Conservation (phyloP, 1,140 invertebrate species). For the Coelopa frigida region DNA sequence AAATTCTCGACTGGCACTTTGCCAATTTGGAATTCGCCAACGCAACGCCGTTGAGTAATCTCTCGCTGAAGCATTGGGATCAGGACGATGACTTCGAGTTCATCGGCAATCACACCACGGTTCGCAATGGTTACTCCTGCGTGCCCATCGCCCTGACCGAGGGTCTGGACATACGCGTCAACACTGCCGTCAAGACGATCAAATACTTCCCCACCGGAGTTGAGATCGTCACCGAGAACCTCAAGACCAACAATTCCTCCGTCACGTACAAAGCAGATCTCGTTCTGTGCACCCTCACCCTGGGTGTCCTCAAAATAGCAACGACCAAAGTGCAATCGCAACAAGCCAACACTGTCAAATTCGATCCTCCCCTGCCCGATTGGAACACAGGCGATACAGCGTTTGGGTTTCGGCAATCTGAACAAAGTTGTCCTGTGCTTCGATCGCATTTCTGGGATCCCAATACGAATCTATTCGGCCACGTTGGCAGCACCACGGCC, state of each 20-base stretch:
- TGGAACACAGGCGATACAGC: conserved; percentile 92
- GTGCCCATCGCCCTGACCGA: conserved; percentile 90
- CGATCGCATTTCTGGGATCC: conserved; percentile 97
- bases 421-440: conserved; percentile 98
- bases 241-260: conserved; percentile 59
- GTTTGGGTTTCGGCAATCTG: conserved; percentile 93
- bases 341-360: conserved; percentile 76
- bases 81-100: conserved; percentile 97
- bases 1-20: conserved; percentile 98
- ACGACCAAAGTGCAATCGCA: conserved; percentile 56
- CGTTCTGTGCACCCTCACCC: conserved; percentile 89
- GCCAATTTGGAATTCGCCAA: conserved; percentile 99
- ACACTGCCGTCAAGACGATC: conserved; percentile 81
- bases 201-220: conserved; percentile 71
- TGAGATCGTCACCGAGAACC: conserved; percentile 70
- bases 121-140: conserved; percentile 94
- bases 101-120: conserved; percentile 60
- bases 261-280: conserved; percentile 82
- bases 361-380: conserved; percentile 88
- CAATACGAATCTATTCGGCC: conserved; percentile 91
- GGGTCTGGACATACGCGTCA: conserved; percentile 86
- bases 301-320: conserved; percentile 91
- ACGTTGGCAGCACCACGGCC: conserved; percentile 92
- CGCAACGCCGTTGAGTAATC: conserved; percentile 87
- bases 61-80: conserved; percentile 97